phyloP scores from a whole-genome alignment of 2,113 vertebrate genomes.

The Megatriorchis doriae region DNA sequence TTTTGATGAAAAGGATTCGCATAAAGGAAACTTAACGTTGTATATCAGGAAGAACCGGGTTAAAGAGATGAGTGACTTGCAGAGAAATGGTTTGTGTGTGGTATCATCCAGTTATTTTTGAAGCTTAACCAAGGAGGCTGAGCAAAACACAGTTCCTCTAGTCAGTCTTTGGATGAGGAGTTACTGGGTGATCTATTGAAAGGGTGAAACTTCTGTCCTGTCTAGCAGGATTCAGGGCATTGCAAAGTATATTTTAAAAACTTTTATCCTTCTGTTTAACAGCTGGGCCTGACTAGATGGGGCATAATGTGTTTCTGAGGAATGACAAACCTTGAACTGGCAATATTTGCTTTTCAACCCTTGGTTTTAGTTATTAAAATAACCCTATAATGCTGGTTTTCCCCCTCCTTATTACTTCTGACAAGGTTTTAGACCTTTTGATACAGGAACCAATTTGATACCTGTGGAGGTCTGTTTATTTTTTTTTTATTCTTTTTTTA shows the following conservation, averaged over 20 bases:
- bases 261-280: neutral
- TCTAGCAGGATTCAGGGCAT: neutral
- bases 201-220: neutral
- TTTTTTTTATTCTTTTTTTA: neutral
- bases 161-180: neutral
- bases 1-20: neutral
- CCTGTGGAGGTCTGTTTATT: neutral
- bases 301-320: neutral
- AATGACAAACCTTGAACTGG: neutral
- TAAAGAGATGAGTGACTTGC: neutral
- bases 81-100: neutral
- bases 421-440: neutral
- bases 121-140: neutral
- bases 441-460: neutral
- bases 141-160: neutral
- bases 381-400: neutral
- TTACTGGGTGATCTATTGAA: neutral
- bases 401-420: neutral
- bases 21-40: rapidly evolving
- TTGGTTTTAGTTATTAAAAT: neutral
- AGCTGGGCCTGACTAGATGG: neutral
- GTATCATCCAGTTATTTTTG: neutral
- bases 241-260: neutral
- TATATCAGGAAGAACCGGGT: neutral
- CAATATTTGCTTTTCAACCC: neutral